A percentile compares a stretch with the other conserved stretches of the same genome.
phyloP scores from a whole-genome alignment of 2,797 vertebrate genomes.

The Protonibea diacanthus region DNA sequence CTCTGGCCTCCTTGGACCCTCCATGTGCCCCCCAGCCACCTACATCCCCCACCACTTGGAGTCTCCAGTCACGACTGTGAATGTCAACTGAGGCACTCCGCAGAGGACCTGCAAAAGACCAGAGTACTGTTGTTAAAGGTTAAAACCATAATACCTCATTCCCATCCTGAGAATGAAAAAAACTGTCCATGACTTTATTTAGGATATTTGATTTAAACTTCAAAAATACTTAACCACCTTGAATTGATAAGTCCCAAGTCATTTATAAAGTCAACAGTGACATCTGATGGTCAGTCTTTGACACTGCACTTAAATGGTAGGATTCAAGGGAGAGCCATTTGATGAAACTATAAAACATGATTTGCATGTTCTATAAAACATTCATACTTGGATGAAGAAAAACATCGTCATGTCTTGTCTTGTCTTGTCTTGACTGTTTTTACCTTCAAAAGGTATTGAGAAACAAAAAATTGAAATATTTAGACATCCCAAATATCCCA shows the following conservation, averaged over 20 bases:
- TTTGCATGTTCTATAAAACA: not conserved
- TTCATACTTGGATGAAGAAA: not conserved
- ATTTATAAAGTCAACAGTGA: not conserved
- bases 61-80: slow-evolving; percentile 52
- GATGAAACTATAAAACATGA: not conserved
- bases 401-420: not conserved
- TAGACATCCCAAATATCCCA: not conserved
- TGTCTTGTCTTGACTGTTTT: not conserved
- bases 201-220: not conserved
- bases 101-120: slow-evolving; percentile 68
- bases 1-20: slow-evolving; percentile 73
- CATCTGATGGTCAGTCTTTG: slow-evolving; percentile 16
- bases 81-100: slow-evolving; percentile 67
- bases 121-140: not conserved
- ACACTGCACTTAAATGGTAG: not conserved
- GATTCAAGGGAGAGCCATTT: not conserved
- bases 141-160: not conserved
- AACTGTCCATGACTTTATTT: not conserved
- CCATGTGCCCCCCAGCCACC: slow-evolving; percentile 67
- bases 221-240: not conserved
- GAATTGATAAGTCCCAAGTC: not conserved
- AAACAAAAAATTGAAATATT: not conserved
- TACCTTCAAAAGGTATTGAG: not conserved
- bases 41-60: slow-evolving; percentile 69
- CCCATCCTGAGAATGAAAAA: not conserved